Conservation (phyloP, 2,113 vertebrate genomes). For the Coptodon rendalli region DNA sequence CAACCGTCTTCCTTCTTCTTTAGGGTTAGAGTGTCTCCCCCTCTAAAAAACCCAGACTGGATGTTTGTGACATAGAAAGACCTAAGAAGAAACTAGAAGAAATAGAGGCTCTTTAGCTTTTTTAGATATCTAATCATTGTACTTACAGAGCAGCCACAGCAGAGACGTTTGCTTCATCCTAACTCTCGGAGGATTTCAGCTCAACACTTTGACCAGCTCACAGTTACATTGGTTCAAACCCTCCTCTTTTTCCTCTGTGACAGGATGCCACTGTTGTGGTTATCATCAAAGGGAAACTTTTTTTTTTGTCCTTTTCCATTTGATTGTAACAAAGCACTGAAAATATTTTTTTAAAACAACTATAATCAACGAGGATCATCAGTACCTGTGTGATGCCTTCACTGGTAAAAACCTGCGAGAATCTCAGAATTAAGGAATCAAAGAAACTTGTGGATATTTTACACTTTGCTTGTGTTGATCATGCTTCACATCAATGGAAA, state of each 20-base stretch:
- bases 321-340: fast-evolving
- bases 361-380: fast-evolving
- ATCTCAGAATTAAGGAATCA: background rate
- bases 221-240: background rate
- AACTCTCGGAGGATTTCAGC: background rate
- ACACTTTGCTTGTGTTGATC: background rate
- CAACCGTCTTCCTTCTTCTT: background rate
- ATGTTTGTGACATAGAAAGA: background rate
- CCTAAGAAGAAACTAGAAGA: background rate
- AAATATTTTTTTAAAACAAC: background rate
- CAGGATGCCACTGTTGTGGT: background rate
- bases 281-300: background rate
- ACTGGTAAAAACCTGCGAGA: too few relatives aligned
- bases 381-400: background rate
- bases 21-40: background rate
- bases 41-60: background rate
- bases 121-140: fast-evolving
- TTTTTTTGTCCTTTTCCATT: background rate
- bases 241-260: background rate
- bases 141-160: background rate
- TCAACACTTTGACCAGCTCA: background rate
- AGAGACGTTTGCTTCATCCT: background rate
- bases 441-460: background rate
- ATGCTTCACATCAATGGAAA: background rate
- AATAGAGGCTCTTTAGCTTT: background rate